These are phyloP conservation scores for Oeneis ivallda DNA, from an alignment of 2,888 invertebrate genomes.

Conservation along the genomic window DNA sequence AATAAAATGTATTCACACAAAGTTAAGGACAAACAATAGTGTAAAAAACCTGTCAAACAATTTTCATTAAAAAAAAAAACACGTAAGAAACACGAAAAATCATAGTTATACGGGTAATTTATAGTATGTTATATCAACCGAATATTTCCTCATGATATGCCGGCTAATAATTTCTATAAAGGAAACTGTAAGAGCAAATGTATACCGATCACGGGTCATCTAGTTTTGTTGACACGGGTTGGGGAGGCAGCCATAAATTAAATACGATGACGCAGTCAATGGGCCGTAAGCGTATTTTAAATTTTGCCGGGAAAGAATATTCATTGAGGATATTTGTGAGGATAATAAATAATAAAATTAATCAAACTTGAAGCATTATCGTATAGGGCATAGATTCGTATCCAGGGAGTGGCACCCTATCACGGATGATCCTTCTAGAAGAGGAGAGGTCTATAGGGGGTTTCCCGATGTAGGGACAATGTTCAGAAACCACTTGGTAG, in stretches of 20 bases:
- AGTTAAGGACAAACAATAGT: too few species aligned
- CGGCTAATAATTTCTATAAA: constrained; percentile 27
- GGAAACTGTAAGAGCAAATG: constrained; percentile 42
- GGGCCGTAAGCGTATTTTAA: constrained; percentile 62
- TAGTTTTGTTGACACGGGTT: constrained; percentile 71
- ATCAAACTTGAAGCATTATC: too few species aligned
- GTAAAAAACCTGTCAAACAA: too few species aligned
- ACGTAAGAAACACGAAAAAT: too few species aligned
- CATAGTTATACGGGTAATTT: background rate
- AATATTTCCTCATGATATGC: constrained; percentile 5
- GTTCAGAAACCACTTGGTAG: too few species aligned
- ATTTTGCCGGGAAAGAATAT: constrained; percentile 46
- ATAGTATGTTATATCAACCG: constrained; percentile 24
- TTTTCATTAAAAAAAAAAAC: too few species aligned
- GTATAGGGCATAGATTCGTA: too few species aligned
- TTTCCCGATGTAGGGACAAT: too few species aligned
- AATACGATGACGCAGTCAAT: constrained; percentile 72
- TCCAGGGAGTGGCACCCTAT: too few species aligned
- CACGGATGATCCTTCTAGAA: too few species aligned
- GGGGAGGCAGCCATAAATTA: constrained; percentile 64
- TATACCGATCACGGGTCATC: constrained; percentile 76
- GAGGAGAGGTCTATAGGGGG: too few species aligned
- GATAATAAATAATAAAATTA: constrained; percentile 1
- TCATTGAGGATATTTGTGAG: constrained; percentile 22
- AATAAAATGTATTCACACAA: too few species aligned